Conservation (phyloP, 2,797 vertebrate species). For the Rhincodon typus region DNA sequence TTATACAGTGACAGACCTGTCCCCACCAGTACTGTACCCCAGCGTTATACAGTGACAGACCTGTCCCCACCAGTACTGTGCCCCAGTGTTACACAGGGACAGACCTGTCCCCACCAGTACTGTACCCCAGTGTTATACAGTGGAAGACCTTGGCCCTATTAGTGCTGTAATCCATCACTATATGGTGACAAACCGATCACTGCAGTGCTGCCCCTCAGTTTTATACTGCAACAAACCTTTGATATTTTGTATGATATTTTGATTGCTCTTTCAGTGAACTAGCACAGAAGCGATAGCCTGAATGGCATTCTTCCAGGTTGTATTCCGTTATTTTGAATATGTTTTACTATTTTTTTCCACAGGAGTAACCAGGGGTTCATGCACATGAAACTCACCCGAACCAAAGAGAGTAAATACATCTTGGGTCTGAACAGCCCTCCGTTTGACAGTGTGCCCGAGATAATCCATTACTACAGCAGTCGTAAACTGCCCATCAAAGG, state of each 20-base stretch:
- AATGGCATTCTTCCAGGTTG: neutral
- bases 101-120: too few relatives aligned
- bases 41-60: neutral
- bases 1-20: too few relatives aligned
- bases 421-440: constrained; percentile 94
- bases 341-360: constrained; percentile 41
- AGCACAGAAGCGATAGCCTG: neutral
- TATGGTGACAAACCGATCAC: too few relatives aligned
- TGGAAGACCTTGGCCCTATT: too few relatives aligned
- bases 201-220: too few relatives aligned
- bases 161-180: too few relatives aligned
- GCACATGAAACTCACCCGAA: constrained; percentile 95
- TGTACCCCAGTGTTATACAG: too few relatives aligned
- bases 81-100: neutral
- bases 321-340: neutral
- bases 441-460: constrained; percentile 89
- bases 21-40: too few relatives aligned
- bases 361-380: constrained; percentile 99
- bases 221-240: too few relatives aligned
- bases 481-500: constrained; percentile 98
- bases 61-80: neutral
- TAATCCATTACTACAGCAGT: constrained; percentile 94
- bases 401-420: constrained; percentile 91
- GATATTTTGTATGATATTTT: neutral
- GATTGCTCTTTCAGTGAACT: too few relatives aligned